Base-by-base conservation (phyloP, 2,888 invertebrate genomes). In the Notodonta ziczac region DNA sequence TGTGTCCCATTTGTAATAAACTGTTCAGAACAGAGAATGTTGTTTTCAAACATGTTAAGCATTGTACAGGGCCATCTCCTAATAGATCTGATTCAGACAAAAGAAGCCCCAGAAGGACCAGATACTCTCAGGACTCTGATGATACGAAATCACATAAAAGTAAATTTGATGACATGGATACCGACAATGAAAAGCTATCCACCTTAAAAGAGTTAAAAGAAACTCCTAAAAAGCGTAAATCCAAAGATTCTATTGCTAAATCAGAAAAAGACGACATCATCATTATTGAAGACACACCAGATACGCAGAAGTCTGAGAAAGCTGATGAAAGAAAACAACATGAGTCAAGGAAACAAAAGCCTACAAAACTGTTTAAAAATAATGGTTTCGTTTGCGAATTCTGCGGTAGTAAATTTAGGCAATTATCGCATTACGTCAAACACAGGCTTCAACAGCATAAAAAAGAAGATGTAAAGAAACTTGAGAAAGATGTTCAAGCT, bases 21-120 rank as follows among this genome's bases (percentile, higher is more conserved):
- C 75, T 93, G 24, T 94, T 94, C 73, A 84, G 94, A 66, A 91
- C 93, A 35, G 93, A 94, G 78, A 94, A 94, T 66, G 94, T 94
- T 39, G 91, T 94, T 52, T 92, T 93, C 63, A 94, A 94, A 83
- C 94, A 94, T 65, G 94, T 94, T 0, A 94, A 94, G 76, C 94
- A 94, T 77, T 94, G 94, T 64, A 90, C 91, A 3, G 94, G 94
- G 0, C 89, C 90, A 0, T 93, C 93, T 1, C 93, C 93, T 2
- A 92, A 81, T 69, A 84, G 93, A 67, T 92, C 91, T 60, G 92
- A 90, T 50, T 89, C 91, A 4, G 89, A 87, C 61, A 90, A 86
- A 67, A 82, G 83, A 68, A 90, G 89, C 64, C 80, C 83, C 9
- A 82, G 83, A 53, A 81, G 85, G 65, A 72, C 71, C 39, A 81